A percentile compares a stretch with the other conserved stretches of the same genome.
Conservation (phyloP, 1,140 invertebrate species). For the Drosophila saltans region DNA sequence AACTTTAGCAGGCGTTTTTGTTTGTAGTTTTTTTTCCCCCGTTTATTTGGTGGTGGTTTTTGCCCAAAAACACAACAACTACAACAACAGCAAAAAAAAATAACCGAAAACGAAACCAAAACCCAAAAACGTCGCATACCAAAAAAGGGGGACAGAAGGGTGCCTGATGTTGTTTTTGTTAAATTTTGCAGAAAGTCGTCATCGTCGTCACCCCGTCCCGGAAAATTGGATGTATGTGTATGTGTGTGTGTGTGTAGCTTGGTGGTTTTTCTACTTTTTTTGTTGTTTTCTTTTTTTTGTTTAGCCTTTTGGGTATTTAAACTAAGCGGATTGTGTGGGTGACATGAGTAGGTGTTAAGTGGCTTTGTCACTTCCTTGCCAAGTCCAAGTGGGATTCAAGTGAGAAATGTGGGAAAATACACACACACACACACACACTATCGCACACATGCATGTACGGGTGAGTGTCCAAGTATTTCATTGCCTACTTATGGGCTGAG, state of each 20-base stretch:
- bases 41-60: slow-evolving; percentile 60
- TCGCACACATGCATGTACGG: neutral
- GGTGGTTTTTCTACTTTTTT: slow-evolving; percentile 63
- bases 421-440: neutral
- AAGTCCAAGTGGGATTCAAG: slow-evolving; percentile 16
- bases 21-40: slow-evolving; percentile 50
- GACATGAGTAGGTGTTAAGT: slow-evolving; percentile 82
- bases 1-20: slow-evolving; percentile 47
- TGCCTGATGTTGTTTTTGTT: slow-evolving; percentile 77
- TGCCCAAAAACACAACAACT: slow-evolving; percentile 21
- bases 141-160: slow-evolving; percentile 51
- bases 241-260: slow-evolving; percentile 33
- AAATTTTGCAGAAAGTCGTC: slow-evolving; percentile 79
- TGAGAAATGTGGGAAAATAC: slow-evolving; percentile 53
- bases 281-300: slow-evolving; percentile 60
- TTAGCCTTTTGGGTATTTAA: slow-evolving; percentile 82
- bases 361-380: slow-evolving; percentile 73
- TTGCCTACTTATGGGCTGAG: slow-evolving; percentile 22
- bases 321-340: slow-evolving; percentile 80
- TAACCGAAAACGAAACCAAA: slow-evolving; percentile 35
- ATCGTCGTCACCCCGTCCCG: slow-evolving; percentile 8
- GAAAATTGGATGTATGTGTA: slow-evolving; percentile 29
- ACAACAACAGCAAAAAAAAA: slow-evolving; percentile 15
- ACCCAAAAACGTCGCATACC: slow-evolving; percentile 67
- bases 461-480: neutral